Evolutionary conservation across 2,797 vertebrate species (phyloP), one percentile per base, ranked within the genome.

Genomic region (Tarsius wallacei): DNA sequence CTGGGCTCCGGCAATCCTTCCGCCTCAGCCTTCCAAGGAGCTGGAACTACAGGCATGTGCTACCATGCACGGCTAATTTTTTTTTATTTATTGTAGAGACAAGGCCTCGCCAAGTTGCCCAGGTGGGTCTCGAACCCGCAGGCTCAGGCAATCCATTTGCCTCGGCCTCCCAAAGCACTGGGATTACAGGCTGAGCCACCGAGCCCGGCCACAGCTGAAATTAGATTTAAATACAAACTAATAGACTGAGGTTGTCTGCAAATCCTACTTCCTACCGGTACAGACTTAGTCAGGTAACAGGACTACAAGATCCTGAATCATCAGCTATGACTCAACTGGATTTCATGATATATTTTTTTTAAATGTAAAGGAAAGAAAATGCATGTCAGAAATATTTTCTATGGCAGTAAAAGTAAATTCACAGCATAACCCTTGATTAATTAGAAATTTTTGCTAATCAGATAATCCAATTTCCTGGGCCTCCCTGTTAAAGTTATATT

Each of bases 311-410:
- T 55, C 51, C 63, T 80, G n/a, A 90, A 49, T 88, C 24, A 87
- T 57, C 77, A 91, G 74, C 90, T 80, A 88, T n/a, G 19, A 87
- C 24, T 84, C 74, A 84, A 91, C 9, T 84, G 51, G 26, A 61
- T 84, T 63, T 91, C 88, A 42, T 33, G 21, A 33, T 89, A 90
- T 82, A 70, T 33, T 88, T n/a, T 26, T n/a, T 26, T 74, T 19
- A n/a, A 16, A 63, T 59, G 59, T 61, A 14, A 70, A 59, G 49
- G 87, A 91, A 90, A 7, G 31, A 81, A 93, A 87, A 93, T 51
- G 14, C 14, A 85, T 76, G 87, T 95, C 57, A 93, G 51, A 84
- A 88, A 68, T 74, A 83, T 61, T 95, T 87, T 81, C 80, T 51
- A 19, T 76, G 84, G 47, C n/a, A 73, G 61, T 31, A 91, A 77